These are phyloP conservation scores for Xylocopa sonorina DNA, from an alignment of 1,140 invertebrate species.

Conservation along the genomic window DNA sequence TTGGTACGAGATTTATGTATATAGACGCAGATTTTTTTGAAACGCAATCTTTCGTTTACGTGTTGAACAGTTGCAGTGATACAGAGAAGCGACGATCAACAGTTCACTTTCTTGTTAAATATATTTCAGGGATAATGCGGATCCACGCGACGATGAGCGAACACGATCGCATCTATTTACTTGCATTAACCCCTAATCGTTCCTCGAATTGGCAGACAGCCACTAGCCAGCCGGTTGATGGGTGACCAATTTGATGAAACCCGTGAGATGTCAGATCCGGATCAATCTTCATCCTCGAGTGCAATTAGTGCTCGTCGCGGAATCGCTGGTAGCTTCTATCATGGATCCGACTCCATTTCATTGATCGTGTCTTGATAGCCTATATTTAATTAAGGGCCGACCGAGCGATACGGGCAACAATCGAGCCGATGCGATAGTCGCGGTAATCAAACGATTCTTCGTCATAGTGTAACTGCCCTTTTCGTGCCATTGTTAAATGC, in stretches of 20 bases:
- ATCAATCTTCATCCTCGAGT: constrained; percentile 52
- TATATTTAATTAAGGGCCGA: background rate
- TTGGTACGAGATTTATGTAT: too few species aligned
- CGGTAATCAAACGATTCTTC: background rate
- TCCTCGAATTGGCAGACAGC: constrained; percentile 40
- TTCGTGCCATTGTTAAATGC: too few species aligned
- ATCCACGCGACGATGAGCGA: background rate
- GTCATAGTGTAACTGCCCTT: too few species aligned
- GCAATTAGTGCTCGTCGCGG: constrained; percentile 40
- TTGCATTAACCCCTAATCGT: constrained; percentile 40
- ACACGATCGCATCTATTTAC: constrained; percentile 32
- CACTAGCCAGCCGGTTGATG: constrained; percentile 35
- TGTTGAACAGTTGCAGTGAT: too few species aligned
- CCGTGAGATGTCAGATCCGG: constrained; percentile 38
- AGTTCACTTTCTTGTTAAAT: background rate
- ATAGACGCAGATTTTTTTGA: too few species aligned
- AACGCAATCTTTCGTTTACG: too few species aligned
- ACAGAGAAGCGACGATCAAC: too few species aligned
- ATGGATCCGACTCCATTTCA: constrained; percentile 17
- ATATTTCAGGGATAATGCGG: constrained; percentile 14
- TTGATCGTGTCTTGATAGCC: constrained; percentile 11
- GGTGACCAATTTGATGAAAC: constrained; percentile 45
- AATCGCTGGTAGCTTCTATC: constrained; percentile 8
- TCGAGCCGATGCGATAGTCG: background rate
- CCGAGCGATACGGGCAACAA: background rate